Percentiles rank a stretch among this genome's conserved stretches.
Evolutionary conservation across 1,140 invertebrate genomes (phyloP).

Genomic region (Drosophila ironensis): DNA sequence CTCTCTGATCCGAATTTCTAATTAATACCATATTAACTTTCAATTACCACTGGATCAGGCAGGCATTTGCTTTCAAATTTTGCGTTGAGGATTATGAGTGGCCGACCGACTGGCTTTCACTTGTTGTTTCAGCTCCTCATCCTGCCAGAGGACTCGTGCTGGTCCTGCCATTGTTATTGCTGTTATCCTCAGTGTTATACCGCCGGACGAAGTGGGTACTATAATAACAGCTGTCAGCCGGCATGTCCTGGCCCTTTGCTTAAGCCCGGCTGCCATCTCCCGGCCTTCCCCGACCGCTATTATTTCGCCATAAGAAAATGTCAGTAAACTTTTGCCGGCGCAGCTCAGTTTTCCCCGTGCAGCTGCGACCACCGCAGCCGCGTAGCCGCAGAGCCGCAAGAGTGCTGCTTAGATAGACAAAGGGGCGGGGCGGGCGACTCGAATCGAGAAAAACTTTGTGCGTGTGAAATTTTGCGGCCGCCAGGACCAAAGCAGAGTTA

Average conservation of each 20-base stretch:
- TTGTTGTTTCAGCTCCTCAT: constrained; percentile 11
- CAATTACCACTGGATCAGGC: constrained; percentile 3
- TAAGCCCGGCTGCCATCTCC: constrained; percentile 17
- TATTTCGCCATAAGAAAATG: constrained; percentile 74
- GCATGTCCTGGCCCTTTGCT: constrained; percentile 47
- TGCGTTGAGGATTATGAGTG: constrained; percentile 29
- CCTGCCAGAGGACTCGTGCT: background rate
- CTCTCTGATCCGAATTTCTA: constrained; percentile 17
- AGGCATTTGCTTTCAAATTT: constrained; percentile 2
- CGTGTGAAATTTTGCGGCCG: constrained; percentile 73
- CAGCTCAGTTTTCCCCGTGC: constrained; percentile 33
- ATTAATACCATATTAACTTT: constrained; percentile 41
- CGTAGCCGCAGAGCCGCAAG: constrained; percentile 31
- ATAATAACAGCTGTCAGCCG: constrained; percentile 69
- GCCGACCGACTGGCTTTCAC: constrained; percentile 41
- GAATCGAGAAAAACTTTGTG: constrained; percentile 61
- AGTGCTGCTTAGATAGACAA: constrained; percentile 42
- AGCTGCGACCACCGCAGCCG: constrained; percentile 48
- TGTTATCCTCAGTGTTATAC: constrained; percentile 43
- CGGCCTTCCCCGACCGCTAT: constrained; percentile 37
- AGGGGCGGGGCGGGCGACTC: background rate
- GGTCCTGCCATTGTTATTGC: constrained; percentile 12
- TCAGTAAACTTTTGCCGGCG: constrained; percentile 65
- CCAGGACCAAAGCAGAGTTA: constrained; percentile 48
- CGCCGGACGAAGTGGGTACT: constrained; percentile 36